Conservation (phyloP, 2,888 invertebrate species). For the Coelopa pilipes region DNA sequence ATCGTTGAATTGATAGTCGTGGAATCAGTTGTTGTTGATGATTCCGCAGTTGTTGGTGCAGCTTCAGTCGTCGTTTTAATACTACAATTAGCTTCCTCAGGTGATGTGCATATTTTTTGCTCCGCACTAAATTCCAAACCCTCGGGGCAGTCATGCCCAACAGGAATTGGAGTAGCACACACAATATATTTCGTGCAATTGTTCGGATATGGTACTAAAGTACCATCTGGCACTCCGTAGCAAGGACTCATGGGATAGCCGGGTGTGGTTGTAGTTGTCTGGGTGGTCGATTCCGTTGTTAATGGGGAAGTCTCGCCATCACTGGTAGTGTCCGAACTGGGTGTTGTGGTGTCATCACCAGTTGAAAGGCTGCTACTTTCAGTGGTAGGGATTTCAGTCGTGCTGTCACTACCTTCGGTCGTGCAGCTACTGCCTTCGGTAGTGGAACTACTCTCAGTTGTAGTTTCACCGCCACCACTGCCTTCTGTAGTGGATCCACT, state of each 20-base stretch:
- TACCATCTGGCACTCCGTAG: constrained; percentile 37
- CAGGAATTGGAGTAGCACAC: constrained; percentile 54
- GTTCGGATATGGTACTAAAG: constrained; percentile 52
- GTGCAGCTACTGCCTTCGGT: constrained; percentile 10
- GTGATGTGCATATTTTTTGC: constrained; percentile 50
- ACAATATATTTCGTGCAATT: constrained; percentile 52
- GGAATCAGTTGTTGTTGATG: constrained; percentile 22
- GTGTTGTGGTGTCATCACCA: background rate
- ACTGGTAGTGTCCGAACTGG: background rate
- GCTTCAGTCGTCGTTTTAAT: constrained; percentile 41
- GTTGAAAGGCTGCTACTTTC: background rate
- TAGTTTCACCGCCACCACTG: constrained; percentile 36
- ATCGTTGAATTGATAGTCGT: background rate
- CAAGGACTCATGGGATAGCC: constrained; percentile 46
- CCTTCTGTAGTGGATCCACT: background rate
- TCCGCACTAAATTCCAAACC: constrained; percentile 66
- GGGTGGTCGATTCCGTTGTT: background rate
- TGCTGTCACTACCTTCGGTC: too few relatives aligned
- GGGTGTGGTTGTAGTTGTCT: constrained; percentile 9
- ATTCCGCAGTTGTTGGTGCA: constrained; percentile 42
- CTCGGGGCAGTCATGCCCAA: constrained; percentile 70
- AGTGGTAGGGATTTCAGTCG: background rate
- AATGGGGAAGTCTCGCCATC: background rate
- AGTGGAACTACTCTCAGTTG: constrained; percentile 34
- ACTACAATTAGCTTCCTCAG: constrained; percentile 57